Percentiles rank a stretch among this genome's conserved stretches.
Evolutionary conservation across 2,113 vertebrate species (phyloP).

Genomic region (Empidonax traillii): DNA sequence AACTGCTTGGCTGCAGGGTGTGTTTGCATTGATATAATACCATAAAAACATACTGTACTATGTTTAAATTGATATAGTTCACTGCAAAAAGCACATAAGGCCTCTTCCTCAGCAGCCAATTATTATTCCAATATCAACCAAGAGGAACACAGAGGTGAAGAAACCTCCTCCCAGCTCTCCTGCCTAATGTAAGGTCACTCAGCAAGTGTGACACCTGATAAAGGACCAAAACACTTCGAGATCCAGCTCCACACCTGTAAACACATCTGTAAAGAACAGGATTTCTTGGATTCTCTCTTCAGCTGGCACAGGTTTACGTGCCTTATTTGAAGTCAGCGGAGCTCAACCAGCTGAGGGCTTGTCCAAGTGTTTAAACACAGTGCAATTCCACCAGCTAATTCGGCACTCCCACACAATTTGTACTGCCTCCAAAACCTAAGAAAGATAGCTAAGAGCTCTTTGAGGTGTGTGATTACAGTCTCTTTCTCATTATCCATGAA

Average conservation of each 20-base stretch:
- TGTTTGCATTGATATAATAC: neutral
- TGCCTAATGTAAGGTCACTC: neutral
- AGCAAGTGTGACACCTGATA: neutral
- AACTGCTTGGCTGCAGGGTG: neutral
- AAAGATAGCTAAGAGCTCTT: neutral
- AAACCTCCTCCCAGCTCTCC: neutral
- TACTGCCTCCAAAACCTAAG: neutral
- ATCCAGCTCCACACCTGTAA: neutral
- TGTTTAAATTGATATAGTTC: neutral
- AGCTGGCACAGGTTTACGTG: neutral
- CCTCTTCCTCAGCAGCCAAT: neutral
- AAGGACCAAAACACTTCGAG: neutral
- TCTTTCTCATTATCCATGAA: conserved; percentile 17
- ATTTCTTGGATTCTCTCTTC: neutral
- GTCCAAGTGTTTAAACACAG: conserved; percentile 13
- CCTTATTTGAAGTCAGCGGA: neutral
- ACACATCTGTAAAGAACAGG: neutral
- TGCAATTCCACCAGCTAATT: conserved; percentile 7
- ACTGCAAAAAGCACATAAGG: neutral
- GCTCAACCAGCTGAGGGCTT: neutral
- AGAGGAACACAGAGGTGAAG: neutral
- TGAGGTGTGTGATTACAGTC: conserved; percentile 44
- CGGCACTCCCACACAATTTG: conserved; percentile 16
- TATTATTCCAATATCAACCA: neutral
- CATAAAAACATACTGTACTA: neutral